Conservation (phyloP, 1,140 invertebrate genomes). For the Drosophila hydei region DNA sequence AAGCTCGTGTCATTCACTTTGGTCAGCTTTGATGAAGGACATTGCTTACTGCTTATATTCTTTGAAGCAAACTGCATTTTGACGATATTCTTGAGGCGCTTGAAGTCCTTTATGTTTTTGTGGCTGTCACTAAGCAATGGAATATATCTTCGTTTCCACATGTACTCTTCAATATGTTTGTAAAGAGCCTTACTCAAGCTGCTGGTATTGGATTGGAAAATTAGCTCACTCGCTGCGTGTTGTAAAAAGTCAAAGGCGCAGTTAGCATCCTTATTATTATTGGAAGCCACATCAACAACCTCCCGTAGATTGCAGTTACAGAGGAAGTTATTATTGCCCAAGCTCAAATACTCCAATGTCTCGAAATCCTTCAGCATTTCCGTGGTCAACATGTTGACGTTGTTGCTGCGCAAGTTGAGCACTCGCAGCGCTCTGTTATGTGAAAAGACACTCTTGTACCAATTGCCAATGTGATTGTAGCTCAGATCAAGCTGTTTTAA, state of each 20-base stretch:
- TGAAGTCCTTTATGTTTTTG: slow-evolving; percentile 53
- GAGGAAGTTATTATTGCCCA: slow-evolving; percentile 85
- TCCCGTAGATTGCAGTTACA: slow-evolving; percentile 85
- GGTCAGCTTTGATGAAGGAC: slow-evolving; percentile 23
- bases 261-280: slow-evolving; percentile 65
- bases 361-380: slow-evolving; percentile 84
- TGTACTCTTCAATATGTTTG: slow-evolving; percentile 22
- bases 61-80: slow-evolving; percentile 42
- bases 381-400: slow-evolving; percentile 85
- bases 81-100: slow-evolving; percentile 49
- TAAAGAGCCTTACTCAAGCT: slow-evolving; percentile 2
- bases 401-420: slow-evolving; percentile 84
- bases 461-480: slow-evolving; percentile 85
- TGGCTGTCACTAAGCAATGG: slow-evolving; percentile 53
- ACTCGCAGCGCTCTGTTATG: slow-evolving; percentile 82
- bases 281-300: slow-evolving; percentile 83
- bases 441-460: slow-evolving; percentile 83
- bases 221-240: background rate
- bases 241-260: slow-evolving; percentile 52
- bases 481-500: slow-evolving; percentile 85
- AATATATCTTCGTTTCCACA: slow-evolving; percentile 55
- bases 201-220: slow-evolving; percentile 23
- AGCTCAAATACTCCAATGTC: slow-evolving; percentile 77
- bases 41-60: slow-evolving; percentile 14
- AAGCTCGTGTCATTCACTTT: slow-evolving; percentile 37